A percentile compares a stretch with the other conserved stretches of the same genome.
phyloP scores from a whole-genome alignment of 2,113 vertebrate species.

The Stegostoma tigrinum region DNA sequence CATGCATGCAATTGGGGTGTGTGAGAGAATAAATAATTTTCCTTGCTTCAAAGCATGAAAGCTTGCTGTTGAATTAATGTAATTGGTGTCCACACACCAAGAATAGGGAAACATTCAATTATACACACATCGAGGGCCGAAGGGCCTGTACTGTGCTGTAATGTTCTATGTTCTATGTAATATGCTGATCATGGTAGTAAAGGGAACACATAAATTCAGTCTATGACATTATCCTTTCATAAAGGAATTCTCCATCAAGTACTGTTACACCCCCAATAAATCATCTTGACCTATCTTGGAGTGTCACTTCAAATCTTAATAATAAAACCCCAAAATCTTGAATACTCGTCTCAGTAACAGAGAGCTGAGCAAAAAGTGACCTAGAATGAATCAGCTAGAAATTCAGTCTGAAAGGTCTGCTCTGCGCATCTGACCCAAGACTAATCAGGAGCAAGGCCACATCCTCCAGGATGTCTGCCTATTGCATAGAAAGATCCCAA shows the following conservation, averaged over 20 bases:
- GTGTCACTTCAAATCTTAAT: not conserved
- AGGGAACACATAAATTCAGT: too few relatives aligned
- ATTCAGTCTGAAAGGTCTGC: not conserved
- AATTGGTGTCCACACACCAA: too few relatives aligned
- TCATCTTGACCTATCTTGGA: not conserved
- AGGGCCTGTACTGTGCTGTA: too few relatives aligned
- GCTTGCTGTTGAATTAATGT: too few relatives aligned
- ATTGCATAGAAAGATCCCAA: not conserved
- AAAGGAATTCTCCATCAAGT: not conserved
- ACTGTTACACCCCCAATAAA: not conserved
- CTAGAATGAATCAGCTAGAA: not conserved
- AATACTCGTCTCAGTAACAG: not conserved
- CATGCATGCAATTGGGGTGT: too few relatives aligned
- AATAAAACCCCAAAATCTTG: not conserved
- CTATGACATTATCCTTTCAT: not conserved
- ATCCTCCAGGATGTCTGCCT: not conserved
- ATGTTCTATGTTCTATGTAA: too few relatives aligned
- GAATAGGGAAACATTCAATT: too few relatives aligned
- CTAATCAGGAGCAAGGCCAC: not conserved
- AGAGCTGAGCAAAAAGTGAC: not conserved
- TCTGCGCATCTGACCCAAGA: not conserved
- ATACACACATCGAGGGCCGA: too few relatives aligned
- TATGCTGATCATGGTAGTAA: too few relatives aligned
- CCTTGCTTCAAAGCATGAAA: too few relatives aligned
- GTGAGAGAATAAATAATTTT: too few relatives aligned